Evolutionary conservation across 2,113 vertebrate species (phyloP).

Genomic region (Hippocampus abdominalis): DNA sequence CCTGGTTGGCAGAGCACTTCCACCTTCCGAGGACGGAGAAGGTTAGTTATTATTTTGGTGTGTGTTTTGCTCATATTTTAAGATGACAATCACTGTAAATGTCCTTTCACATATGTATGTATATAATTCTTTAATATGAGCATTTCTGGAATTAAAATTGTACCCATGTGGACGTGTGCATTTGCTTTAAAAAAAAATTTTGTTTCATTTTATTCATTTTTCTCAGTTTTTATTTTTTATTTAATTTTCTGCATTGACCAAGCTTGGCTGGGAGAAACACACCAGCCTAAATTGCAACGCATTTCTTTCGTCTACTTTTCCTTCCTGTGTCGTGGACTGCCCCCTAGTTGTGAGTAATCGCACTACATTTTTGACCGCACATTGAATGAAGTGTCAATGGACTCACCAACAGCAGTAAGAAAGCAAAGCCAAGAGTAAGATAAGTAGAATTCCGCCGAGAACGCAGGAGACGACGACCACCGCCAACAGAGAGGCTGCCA

Average conservation of each 20-base stretch:
- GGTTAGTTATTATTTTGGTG: not conserved
- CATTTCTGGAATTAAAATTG: not conserved
- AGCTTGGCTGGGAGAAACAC: too few species aligned
- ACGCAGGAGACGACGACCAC: conserved; percentile 73
- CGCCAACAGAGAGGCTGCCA: conserved; percentile 66
- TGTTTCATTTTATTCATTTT: not conserved
- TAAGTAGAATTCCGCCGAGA: conserved; percentile 65
- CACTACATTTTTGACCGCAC: not conserved
- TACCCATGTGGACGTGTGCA: too few species aligned
- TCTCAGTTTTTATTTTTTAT: too few species aligned
- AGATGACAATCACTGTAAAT: not conserved
- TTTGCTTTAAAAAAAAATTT: too few species aligned
- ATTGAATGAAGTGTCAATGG: not conserved
- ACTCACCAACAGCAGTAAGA: conserved; percentile 60
- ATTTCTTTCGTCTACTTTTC: not conserved
- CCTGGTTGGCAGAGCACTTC: not conserved
- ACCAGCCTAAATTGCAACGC: too few species aligned
- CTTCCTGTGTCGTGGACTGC: not conserved
- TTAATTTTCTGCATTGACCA: too few species aligned
- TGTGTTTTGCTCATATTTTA: not conserved
- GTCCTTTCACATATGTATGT: not conserved
- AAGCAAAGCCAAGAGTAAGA: conserved; percentile 56
- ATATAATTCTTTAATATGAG: not conserved
- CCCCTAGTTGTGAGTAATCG: not conserved
- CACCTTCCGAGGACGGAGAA: conserved; percentile 20